Percentiles rank a stretch among this genome's conserved stretches.
Conservation (phyloP, 2,797 vertebrate genomes). For the Psittacula echo region DNA sequence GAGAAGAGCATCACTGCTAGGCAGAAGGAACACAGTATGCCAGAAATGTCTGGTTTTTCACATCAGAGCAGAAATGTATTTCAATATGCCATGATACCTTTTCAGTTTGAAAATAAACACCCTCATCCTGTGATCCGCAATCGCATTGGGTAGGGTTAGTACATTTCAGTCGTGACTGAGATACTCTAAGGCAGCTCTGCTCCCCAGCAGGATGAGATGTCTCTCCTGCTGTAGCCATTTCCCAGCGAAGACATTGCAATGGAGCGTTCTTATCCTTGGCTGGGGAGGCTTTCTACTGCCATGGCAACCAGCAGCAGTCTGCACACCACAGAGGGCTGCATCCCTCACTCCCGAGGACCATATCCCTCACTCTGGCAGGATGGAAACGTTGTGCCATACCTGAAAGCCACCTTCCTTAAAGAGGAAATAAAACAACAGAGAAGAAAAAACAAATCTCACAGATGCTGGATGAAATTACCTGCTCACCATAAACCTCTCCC, state of each 20-base stretch:
- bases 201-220: background rate
- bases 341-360: background rate
- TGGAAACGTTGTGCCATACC: slow-evolving; percentile 63
- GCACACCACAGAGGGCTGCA: slow-evolving; percentile 59
- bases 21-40: background rate
- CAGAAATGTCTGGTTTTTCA: background rate
- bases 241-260: slow-evolving; percentile 42
- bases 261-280: slow-evolving; percentile 56
- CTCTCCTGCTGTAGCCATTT: slow-evolving; percentile 17
- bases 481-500: background rate
- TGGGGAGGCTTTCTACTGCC: slow-evolving; percentile 70
- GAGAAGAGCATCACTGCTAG: background rate
- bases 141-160: background rate
- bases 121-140: background rate
- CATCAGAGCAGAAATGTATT: background rate
- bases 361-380: slow-evolving; percentile 54
- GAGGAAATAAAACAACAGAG: background rate
- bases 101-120: slow-evolving; percentile 22
- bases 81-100: background rate
- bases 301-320: slow-evolving; percentile 79
- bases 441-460: background rate
- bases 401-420: slow-evolving; percentile 60
- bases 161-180: background rate
- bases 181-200: background rate
- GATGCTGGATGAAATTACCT: background rate